Conservation (phyloP, 2,113 vertebrate species). For the Cololabis saira region DNA sequence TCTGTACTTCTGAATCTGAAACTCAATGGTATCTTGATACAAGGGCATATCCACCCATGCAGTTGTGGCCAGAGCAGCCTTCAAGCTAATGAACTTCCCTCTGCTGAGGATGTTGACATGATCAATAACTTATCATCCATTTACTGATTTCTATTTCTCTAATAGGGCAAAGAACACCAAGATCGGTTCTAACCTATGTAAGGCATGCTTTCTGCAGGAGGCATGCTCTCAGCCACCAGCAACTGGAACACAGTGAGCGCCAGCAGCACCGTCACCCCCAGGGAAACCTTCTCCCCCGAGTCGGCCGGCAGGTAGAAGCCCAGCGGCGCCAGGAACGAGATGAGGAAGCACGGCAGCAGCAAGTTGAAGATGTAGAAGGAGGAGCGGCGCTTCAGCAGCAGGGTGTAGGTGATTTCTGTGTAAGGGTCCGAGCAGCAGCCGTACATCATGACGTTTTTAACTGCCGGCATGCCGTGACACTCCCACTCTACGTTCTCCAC, state of each 20-base stretch:
- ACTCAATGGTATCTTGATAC: too few species aligned
- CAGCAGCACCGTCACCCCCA: conserved; percentile 95
- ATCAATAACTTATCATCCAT: not conserved
- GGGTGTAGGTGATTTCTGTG: conserved; percentile 94
- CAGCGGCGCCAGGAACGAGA: conserved; percentile 95
- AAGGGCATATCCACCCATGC: too few species aligned
- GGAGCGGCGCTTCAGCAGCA: conserved; percentile 94
- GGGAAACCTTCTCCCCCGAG: conserved; percentile 97
- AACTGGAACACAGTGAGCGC: conserved; percentile 97
- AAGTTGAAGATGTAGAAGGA: conserved; percentile 98
- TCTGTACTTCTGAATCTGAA: too few species aligned
- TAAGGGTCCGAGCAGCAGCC: conserved; percentile 98
- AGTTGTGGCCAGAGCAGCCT: too few species aligned
- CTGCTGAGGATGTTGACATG: not conserved
- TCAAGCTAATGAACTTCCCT: too few species aligned
- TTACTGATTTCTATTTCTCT: not conserved
- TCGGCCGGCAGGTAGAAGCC: conserved; percentile 97
- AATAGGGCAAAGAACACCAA: not conserved
- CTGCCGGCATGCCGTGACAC: conserved; percentile 95
- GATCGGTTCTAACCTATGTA: conserved; percentile 87
- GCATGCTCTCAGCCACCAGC: conserved; percentile 99
- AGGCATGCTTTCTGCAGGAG: conserved; percentile 95
- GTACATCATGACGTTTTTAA: conserved; percentile 92
- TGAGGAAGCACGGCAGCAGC: conserved; percentile 94
- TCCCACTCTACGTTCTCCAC: conserved; percentile 98